Evolutionary conservation across 2,113 vertebrate species (phyloP).

Genomic region (Oreochromis niloticus): DNA sequence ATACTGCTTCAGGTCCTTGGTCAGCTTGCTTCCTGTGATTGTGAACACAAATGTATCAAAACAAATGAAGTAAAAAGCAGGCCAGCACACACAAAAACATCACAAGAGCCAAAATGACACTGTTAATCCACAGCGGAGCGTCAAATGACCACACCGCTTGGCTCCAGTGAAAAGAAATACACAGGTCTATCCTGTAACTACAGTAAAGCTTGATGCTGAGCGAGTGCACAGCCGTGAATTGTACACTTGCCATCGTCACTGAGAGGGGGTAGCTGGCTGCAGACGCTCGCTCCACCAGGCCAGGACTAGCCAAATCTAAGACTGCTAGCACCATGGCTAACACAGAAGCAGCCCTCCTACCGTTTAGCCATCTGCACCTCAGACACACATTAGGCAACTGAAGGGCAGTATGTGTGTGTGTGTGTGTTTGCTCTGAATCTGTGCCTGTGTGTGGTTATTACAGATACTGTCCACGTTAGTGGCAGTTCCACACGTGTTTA

Average conservation of each 20-base stretch:
- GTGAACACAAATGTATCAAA: constrained; percentile 26
- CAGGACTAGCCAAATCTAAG: constrained; percentile 5
- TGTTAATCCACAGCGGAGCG: not conserved
- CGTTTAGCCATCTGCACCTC: constrained; percentile 70
- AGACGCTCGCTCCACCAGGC: not conserved
- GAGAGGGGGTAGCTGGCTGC: constrained; percentile 48
- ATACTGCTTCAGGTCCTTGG: constrained; percentile 92
- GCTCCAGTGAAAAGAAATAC: not conserved
- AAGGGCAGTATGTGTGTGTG: constrained; percentile 11
- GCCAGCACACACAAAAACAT: not conserved
- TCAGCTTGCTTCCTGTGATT: constrained; percentile 87
- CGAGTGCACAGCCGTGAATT: constrained; percentile 8
- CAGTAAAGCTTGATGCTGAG: not conserved
- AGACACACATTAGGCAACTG: constrained; percentile 63
- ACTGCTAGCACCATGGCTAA: constrained; percentile 42
- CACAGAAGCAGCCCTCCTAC: constrained; percentile 62
- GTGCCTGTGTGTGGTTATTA: not conserved
- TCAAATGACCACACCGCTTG: constrained; percentile 5
- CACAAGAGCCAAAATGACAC: not conserved
- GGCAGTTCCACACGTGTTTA: not conserved
- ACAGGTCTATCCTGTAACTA: not conserved
- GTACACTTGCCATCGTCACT: constrained; percentile 55
- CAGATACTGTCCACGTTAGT: not conserved
- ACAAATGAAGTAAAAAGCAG: not conserved
- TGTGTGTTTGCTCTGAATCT: not conserved